Base-by-base conservation (phyloP, 1,140 invertebrate species). In the Drosophila pseudoananassae region DNA sequence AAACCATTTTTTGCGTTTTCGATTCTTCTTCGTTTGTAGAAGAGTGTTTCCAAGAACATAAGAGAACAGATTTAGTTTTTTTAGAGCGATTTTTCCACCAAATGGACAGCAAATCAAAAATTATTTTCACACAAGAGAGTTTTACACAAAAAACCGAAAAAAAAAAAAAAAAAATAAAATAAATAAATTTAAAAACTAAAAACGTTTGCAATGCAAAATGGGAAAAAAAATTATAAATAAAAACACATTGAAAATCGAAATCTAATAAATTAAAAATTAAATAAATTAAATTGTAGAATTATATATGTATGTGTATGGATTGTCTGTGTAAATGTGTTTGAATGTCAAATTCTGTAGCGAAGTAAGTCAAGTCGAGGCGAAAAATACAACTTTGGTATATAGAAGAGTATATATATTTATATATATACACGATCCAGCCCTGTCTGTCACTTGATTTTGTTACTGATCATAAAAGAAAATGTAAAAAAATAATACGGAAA, bases 311-410 rank as follows among this genome's bases (percentile, higher is more conserved):
- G 70, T 75, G 65, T 66, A 36, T 69, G 65, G 56, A 80, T 61
- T 79, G 81, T 85, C 63, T 69, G 79, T 83, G 80, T 84, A 84
- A 83, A 83, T 83, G 79, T 80, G 50, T 83, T 80, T 83, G 54
- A 76, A 60, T 83, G 79, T 78, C 72, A 81, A 81, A 77, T 69
- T 68, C 53, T 51, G 36, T 81, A 82, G 68, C 15, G 10, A 23
- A 60, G 36, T 71, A 64, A 57, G 25, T 27, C 25, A 27, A 27
- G 60, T 51, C 65, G 54, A 57, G 76, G 59, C 29, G 25, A 33
- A 49, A 65, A 65, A 15, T 47, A 27, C 27, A 61, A 58, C n/a
- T 58, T 68, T 49, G 50, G 63, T 43, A 25, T 27, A 33, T 7
- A 75, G 64, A 70, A 6, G n/a, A 23, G 17, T 33, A 53, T 38